Base-by-base conservation (phyloP, 1,140 invertebrate genomes). In the Euschistus heros region DNA sequence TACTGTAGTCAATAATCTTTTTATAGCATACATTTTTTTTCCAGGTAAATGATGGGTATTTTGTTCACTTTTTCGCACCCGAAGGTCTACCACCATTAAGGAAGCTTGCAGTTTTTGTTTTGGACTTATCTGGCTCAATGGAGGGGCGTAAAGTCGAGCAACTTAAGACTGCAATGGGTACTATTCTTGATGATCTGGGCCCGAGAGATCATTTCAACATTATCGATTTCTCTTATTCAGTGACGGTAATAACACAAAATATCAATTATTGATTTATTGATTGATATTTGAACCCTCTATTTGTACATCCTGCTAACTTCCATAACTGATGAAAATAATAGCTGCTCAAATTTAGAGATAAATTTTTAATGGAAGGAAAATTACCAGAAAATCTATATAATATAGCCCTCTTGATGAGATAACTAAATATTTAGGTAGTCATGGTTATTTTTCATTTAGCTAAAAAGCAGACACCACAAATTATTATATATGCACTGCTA, bases 31-130 rank as follows among this genome's bases (percentile, higher is more conserved):
- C 54, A 22, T 42, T 42, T 30, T 30, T 44, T 37, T 42, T 70
- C 3, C 73, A 86, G 82, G 78, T 87, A 6, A 82, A 85, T 67
- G 83, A 87, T 69, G 87, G 86, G 2, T 87, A 88, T 74, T 89
- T 89, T 73, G 85, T 89, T 6, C 86, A 89, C 70, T 88, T 86
- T 75, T 86, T 87, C 70, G 80, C 85, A 3, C 86, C 86, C 2
- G 68, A 67, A 4, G 75, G 78, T 27, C 73, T 87, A 59, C 75
- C 79, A 46, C 79, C 84, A 4, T 73, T 87, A 54, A 79, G 77
- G 20, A 87, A 87, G 72, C 81, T 86, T 68, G 84, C 85, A 0
- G 78, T 88, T 5, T 88, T 89, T 71, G 82, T 87, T 2, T 75
- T 88, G 64, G 87, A 88, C 72, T 80, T 82, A 0, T 86, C 83